A percentile compares a stretch with the other conserved stretches of the same genome.
phyloP scores from a whole-genome alignment of 2,113 vertebrate genomes.

The Anguilla rostrata region DNA sequence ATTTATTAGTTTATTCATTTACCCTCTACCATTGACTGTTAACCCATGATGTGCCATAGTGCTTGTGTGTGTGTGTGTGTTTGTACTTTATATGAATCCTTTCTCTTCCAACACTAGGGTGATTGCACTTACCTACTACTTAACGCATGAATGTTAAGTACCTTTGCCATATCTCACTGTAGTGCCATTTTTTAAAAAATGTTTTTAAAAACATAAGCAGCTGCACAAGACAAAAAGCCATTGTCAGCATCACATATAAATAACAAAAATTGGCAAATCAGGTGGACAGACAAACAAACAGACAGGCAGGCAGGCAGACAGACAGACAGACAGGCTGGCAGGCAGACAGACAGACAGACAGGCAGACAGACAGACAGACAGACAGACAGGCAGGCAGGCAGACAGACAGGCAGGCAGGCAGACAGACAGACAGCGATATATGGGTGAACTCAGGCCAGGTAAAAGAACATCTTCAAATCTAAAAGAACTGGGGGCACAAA shows the following conservation, averaged over 20 bases:
- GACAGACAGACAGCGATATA: no score
- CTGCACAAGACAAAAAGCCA: no score
- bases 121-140: neutral
- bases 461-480: neutral
- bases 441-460: neutral
- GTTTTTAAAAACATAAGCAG: neutral
- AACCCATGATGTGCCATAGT: neutral
- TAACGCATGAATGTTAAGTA: neutral
- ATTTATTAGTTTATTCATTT: neutral
- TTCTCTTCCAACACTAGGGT: constrained; percentile 10
- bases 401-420: no score
- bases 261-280: neutral
- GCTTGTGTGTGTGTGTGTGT: constrained; percentile 17
- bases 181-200: neutral
- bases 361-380: neutral
- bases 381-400: neutral
- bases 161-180: neutral
- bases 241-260: no score
- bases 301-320: neutral
- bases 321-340: neutral
- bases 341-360: neutral
- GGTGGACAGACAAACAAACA: neutral
- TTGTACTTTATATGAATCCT: neutral
- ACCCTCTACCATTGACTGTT: neutral
- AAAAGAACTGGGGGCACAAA: neutral